These are phyloP conservation scores for Platygyra sinensis DNA, from an alignment of 64 coral and sea anemone genomes.

Conservation along the genomic window DNA sequence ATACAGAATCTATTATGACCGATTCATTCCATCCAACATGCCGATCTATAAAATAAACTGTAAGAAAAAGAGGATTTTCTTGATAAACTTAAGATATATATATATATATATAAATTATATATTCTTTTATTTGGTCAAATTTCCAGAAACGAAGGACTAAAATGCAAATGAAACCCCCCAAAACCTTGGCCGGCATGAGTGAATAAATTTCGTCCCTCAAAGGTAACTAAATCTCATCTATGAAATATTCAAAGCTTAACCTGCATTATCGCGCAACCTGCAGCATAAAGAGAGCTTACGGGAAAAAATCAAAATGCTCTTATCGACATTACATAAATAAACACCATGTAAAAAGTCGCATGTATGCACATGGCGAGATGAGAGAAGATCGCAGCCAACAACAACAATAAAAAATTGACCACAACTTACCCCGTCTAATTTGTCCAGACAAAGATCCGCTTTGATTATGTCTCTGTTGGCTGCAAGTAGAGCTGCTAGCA, in stretches of 20 bases:
- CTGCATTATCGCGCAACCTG: not conserved
- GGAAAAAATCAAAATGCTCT: constrained; percentile 19
- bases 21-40: too few species aligned
- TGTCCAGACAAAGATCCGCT: constrained; percentile 27
- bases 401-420: not conserved
- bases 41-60: too few species aligned
- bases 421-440: constrained; percentile 28
- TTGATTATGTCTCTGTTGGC: constrained; percentile 31
- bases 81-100: not conserved
- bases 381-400: not conserved
- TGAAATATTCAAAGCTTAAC: not conserved
- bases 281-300: not conserved
- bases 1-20: too few species aligned
- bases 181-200: not conserved
- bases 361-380: not conserved
- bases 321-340: not conserved
- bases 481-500: not conserved
- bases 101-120: too few species aligned
- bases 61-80: not conserved
- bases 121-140: not conserved
- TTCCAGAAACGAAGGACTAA: not conserved
- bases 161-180: not conserved
- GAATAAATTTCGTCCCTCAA: not conserved
- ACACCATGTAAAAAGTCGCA: not conserved
- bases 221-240: not conserved